Base-by-base conservation (phyloP, 2,888 invertebrate genomes). In the Eupithecia dodoneata region DNA sequence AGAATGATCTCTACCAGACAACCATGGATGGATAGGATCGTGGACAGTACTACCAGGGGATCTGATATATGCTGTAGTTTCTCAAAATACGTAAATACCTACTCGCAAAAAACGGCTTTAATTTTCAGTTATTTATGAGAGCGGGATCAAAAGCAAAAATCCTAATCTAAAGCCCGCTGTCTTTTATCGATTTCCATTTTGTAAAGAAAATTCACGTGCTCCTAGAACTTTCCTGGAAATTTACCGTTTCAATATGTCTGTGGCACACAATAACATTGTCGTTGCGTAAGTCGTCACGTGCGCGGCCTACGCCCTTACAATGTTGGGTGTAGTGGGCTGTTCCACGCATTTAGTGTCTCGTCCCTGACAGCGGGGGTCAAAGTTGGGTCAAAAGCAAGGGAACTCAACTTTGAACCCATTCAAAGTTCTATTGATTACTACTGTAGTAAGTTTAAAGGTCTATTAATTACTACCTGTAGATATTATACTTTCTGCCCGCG, bases 271-370 rank as follows among this genome's bases (percentile, higher is more conserved):
- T 15, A 59, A 59, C 18, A 10, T 59, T 59, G 59, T 59, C 0
- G 59, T 59, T 59, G 59, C 59, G 59, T 59, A 59, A 59, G 59
- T 55, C n/a, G 10, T 18, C 59, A 59, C 59, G 59, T 59, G 59
- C 10, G n/a, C 59, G 18, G 18, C 59, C 59, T 59, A 59, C 59
- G 59, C 18, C 59, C 18, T 18, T 59, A 59, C 55, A 55, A 55
- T 55, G 55, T 55, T 55, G 55, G 15, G 55, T n/a, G n/a, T 55
- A n/a, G 52, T 52, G 15, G 55, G 55, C 7, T 55, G 7, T 55
- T 55, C n/a, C n/a, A 55, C n/a, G 55, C n/a, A n/a, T 6, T 55
- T 55, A 55, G 52, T 5, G 55, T n/a, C 6, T n/a, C n/a, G n/a
- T 55, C n/a, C n/a, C 2, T 55, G n/a, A 55, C 55, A 55, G 55